These are phyloP conservation scores for Larimichthys polyactis DNA, from an alignment of 2,113 vertebrate species.

Conservation along the genomic window DNA sequence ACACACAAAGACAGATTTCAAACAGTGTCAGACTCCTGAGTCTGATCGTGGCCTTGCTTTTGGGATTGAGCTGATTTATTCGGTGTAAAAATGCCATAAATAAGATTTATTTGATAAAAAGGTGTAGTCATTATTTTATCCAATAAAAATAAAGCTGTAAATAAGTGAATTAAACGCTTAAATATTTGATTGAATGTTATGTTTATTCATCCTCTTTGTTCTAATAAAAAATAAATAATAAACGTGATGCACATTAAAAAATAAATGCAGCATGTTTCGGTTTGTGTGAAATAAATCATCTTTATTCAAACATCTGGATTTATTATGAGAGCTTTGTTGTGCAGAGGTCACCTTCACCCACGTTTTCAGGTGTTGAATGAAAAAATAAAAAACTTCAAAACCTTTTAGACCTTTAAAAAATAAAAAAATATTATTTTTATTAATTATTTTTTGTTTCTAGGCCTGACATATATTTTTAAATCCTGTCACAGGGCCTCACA, in stretches of 20 bases:
- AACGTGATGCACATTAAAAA: background rate
- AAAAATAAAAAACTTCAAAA: background rate
- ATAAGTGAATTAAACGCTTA: no score
- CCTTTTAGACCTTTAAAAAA: background rate
- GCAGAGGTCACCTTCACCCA: slow-evolving; percentile 74
- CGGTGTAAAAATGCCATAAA: background rate
- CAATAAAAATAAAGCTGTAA: background rate
- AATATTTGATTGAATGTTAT: background rate
- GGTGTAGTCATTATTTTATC: background rate
- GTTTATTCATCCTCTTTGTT: background rate
- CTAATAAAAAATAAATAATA: no score
- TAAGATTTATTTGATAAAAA: no score
- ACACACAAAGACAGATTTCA: no score
- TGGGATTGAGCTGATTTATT: background rate
- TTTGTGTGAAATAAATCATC: background rate
- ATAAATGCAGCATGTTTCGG: no score
- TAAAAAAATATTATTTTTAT: no score
- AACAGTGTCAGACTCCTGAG: background rate
- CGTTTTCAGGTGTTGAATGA: background rate
- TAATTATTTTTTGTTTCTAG: background rate
- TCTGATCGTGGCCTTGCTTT: background rate
- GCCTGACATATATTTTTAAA: background rate
- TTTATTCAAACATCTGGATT: background rate
- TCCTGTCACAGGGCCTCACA: background rate
- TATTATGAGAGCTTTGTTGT: background rate